Base-by-base conservation (phyloP, 2,113 vertebrate genomes). In the Pampusana beccarii region DNA sequence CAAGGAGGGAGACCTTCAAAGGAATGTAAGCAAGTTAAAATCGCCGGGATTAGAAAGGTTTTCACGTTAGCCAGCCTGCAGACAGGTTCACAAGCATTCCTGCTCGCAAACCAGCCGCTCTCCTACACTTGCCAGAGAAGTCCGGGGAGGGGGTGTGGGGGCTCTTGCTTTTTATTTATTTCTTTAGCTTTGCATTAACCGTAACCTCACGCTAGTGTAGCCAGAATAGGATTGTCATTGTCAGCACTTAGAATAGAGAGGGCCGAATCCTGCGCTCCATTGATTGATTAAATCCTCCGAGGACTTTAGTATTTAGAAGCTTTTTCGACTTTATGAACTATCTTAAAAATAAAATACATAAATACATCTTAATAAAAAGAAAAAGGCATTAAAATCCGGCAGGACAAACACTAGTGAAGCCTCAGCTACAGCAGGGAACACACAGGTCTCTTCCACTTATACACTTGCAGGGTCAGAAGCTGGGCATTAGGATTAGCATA, bases 11-110 rank as follows among this genome's bases (percentile, higher is more conserved):
- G 46, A 69, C 77, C 89, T 97, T 97, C 97, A 95, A 96, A 95
- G 96, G 95, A 95, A 97, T 92, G 94, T 90, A 96, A 96, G 97
- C 90, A 97, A 90, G 91, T 81, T 75, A 34, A 95, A 97, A 75
- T 88, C 90, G 16, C 88, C 33, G 56, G 92, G 90, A 96, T 95
- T 90, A 96, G 86, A 88, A 93, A 61, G 69, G 82, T 89, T 96
- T 97, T 95, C 69, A 31, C 10, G 1, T 92, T 60, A 94, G 90
- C 53, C 85, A 79, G 44, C n/a, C 92, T 61, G 66, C 86, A 84
- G 80, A 80, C 54, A 53, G 40, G 69, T 70, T 93, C 79, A 53
- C 62, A 95, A 78, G 72, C 94, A 94, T 95, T 92, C 85, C 85
- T 73, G 50, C 60, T 58, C 65, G 15, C 65, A 91, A 81, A 48